These are phyloP conservation scores for Ascaphus truei DNA, from an alignment of 2,113 vertebrate genomes.

Conservation along the genomic window DNA sequence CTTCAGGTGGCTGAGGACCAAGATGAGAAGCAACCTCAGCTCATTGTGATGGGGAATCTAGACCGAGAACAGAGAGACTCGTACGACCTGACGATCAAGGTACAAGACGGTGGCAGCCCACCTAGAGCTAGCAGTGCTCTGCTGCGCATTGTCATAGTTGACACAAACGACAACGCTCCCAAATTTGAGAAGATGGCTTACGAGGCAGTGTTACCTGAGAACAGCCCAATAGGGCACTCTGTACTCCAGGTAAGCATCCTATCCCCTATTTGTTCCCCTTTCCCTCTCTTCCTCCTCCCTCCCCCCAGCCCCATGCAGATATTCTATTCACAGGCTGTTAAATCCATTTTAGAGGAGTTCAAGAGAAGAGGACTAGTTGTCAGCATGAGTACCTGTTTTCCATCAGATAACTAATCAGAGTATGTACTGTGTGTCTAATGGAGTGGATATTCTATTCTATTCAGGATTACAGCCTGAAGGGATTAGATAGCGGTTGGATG, in stretches of 20 bases:
- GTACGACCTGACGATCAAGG: conserved; percentile 91
- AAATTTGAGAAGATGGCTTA: conserved; percentile 86
- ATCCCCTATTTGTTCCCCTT: background rate
- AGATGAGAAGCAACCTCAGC: conserved; percentile 87
- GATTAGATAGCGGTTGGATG: background rate
- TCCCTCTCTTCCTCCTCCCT: no score
- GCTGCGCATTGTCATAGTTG: conserved; percentile 86
- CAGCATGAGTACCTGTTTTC: conserved; percentile 10
- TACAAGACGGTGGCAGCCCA: conserved; percentile 85
- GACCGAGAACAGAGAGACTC: conserved; percentile 92
- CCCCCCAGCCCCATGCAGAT: no score
- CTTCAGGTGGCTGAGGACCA: conserved; percentile 87
- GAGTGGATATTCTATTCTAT: conserved; percentile 19
- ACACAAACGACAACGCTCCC: conserved; percentile 91
- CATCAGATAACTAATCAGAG: conserved; percentile 23
- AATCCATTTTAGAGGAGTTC: background rate
- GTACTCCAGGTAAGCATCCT: conserved; percentile 83
- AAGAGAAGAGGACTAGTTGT: background rate
- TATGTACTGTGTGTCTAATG: conserved; percentile 27
- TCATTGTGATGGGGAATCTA: conserved; percentile 89
- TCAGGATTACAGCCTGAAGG: conserved; percentile 21
- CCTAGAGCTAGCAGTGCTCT: conserved; percentile 84
- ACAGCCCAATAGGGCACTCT: conserved; percentile 86
- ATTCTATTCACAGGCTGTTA: no score
- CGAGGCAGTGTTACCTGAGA: conserved; percentile 84